Base-by-base conservation (phyloP, 1,140 invertebrate genomes). In the Drosophila miranda region DNA sequence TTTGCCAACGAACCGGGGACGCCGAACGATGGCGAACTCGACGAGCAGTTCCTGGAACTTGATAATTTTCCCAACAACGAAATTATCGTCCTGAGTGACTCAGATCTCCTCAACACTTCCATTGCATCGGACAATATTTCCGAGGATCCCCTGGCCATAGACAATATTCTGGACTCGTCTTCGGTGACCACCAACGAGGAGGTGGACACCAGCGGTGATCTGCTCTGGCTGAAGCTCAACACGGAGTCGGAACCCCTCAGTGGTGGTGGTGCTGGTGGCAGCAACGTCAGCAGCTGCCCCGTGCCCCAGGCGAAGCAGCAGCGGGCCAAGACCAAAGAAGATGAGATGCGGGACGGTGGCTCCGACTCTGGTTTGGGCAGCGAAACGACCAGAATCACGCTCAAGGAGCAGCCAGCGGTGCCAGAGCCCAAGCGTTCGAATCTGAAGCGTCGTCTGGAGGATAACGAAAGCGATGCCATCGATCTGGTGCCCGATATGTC, bases 281-380 rank as follows among this genome's bases (percentile, higher is more conserved):
- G 34, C 3, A 38, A 11, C 34, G 34, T 38, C 11, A 5, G 23
- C 23, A 26, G 23, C 23, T 5, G 23, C 4, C 4, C 3, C 3
- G 34, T 5, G 34, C 34, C 34, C 11, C 34, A 38, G 34, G 34
- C 34, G 3, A 38, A 38, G 7, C 30, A 30, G 8, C 30, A 75
- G 34, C 48, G 56, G 6, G 55, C 41, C 2, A 78, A 78, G 91
- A 55, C 72, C 44, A 88, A 93, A 64, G 93, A 93, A 54, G 88
- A 93, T 42, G 93, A 93, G 55, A 91, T 94, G 5, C 91, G 95
- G 6, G 95, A 96, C 86, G 95, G 95, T 3, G 95, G 95, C 4
- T 96, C 95, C 48, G 96, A 96, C 90, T 96, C 95, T 1, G 96
- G 96, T 0, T 83, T 97, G 23, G 95, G 94, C 1, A 93, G 93